These are phyloP conservation scores for Holotrichia oblita DNA, from an alignment of 1,140 invertebrate genomes.

Conservation along the genomic window DNA sequence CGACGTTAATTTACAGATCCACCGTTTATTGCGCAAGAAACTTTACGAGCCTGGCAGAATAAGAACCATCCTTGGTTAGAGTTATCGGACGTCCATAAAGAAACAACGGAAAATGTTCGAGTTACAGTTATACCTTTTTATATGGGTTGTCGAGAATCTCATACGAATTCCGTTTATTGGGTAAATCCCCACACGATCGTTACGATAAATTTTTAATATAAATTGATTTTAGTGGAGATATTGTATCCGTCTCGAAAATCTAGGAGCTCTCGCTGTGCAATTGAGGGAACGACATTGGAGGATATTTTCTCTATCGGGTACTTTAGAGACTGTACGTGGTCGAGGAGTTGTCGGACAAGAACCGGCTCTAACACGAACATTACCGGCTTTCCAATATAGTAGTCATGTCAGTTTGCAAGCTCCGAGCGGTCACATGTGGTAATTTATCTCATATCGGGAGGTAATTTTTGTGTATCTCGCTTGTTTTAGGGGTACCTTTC, in stretches of 20 bases:
- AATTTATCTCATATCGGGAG: too few species aligned
- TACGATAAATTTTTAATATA: background rate
- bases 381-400: slow-evolving; percentile 97
- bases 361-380: slow-evolving; percentile 84
- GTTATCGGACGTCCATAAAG: slow-evolving; percentile 96
- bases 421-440: slow-evolving; percentile 99
- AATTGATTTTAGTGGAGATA: slow-evolving; percentile 83
- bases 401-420: slow-evolving; percentile 96
- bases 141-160: slow-evolving; percentile 91
- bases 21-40: slow-evolving; percentile 88
- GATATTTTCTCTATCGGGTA: slow-evolving; percentile 94
- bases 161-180: slow-evolving; percentile 92
- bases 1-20: slow-evolving; percentile 70
- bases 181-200: slow-evolving; percentile 62
- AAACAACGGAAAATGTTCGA: slow-evolving; percentile 94
- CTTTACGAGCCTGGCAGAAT: slow-evolving; percentile 93
- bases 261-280: slow-evolving; percentile 89
- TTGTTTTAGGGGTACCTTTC: slow-evolving; percentile 86
- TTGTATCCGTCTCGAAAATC: slow-evolving; percentile 94
- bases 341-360: slow-evolving; percentile 96
- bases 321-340: slow-evolving; percentile 92
- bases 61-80: slow-evolving; percentile 98
- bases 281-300: slow-evolving; percentile 95
- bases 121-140: slow-evolving; percentile 98
- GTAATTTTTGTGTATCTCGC: background rate